These are phyloP conservation scores for Cinara cedri DNA, from an alignment of 2,888 invertebrate genomes.

Conservation along the genomic window DNA sequence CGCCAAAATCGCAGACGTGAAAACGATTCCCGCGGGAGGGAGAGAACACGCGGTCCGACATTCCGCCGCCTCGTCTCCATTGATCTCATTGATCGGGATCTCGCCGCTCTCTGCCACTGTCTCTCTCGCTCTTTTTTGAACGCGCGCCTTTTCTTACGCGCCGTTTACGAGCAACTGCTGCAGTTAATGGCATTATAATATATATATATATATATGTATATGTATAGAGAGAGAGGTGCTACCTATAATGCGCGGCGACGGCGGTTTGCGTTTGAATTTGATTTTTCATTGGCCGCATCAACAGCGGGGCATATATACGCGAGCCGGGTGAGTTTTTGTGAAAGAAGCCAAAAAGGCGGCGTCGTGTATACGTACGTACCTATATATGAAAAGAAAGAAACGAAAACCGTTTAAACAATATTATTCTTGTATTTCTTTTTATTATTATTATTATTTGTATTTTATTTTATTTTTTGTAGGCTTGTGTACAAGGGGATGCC, in stretches of 20 bases:
- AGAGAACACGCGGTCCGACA: not conserved
- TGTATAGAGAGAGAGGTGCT: not conserved
- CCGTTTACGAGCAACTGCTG: conserved; percentile 11
- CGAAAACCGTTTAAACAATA: conserved; percentile 53
- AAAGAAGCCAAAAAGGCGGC: conserved; percentile 55
- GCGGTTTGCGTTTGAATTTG: conserved; percentile 24
- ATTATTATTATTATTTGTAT: conserved; percentile 45
- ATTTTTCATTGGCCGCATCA: conserved; percentile 47
- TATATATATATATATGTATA: not conserved
- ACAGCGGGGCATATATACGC: not conserved
- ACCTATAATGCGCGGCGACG: conserved; percentile 19
- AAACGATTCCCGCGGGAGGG: not conserved
- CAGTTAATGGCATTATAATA: conserved; percentile 40
- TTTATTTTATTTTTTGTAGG: not conserved
- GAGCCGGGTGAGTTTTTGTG: conserved; percentile 23
- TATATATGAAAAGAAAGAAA: conserved; percentile 27
- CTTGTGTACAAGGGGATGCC: conserved; percentile 42
- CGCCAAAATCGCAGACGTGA: not conserved
- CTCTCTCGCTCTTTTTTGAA: not conserved
- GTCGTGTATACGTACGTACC: conserved; percentile 16
- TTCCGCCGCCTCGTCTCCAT: conserved; percentile 39
- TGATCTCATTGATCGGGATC: conserved; percentile 44
- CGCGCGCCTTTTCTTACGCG: not conserved
- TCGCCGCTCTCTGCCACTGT: not conserved
- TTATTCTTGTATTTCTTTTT: conserved; percentile 54